These are phyloP conservation scores for Enhydra lutris DNA, from an alignment of 2,113 vertebrate genomes.

Conservation along the genomic window DNA sequence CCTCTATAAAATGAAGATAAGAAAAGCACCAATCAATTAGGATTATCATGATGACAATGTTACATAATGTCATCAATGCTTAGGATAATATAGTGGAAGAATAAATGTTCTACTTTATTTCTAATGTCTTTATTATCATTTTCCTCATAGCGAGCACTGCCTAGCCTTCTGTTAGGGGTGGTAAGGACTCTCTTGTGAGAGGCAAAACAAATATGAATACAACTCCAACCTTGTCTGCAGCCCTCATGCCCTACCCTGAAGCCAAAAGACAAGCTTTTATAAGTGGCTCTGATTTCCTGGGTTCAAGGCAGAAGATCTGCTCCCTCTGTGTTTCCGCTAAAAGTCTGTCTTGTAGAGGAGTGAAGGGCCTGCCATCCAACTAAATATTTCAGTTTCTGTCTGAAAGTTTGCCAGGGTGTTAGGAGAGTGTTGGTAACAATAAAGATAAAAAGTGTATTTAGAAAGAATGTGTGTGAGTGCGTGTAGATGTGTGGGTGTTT, in stretches of 20 bases:
- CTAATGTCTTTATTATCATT: neutral
- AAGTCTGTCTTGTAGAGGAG: neutral
- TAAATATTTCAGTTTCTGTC: slow-evolving; percentile 45
- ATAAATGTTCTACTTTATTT: neutral
- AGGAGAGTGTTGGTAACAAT: slow-evolving; percentile 25
- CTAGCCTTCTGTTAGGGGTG: neutral
- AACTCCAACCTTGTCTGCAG: neutral
- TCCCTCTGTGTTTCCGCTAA: neutral
- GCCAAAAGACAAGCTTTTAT: neutral
- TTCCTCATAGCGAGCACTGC: neutral
- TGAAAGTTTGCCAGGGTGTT: neutral
- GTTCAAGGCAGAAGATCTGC: neutral
- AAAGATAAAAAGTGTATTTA: slow-evolving; percentile 50
- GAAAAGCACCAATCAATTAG: neutral
- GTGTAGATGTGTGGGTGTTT: neutral
- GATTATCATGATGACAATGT: neutral
- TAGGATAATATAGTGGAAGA: neutral
- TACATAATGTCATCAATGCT: neutral
- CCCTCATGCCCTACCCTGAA: neutral
- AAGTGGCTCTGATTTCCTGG: neutral
- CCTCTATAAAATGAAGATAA: neutral
- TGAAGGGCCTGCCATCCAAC: neutral
- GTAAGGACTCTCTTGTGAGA: neutral
- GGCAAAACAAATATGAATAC: neutral
- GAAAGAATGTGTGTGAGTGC: slow-evolving; percentile 17